phyloP scores from a whole-genome alignment of 2,888 invertebrate species.

The Campaea margaritaria region DNA sequence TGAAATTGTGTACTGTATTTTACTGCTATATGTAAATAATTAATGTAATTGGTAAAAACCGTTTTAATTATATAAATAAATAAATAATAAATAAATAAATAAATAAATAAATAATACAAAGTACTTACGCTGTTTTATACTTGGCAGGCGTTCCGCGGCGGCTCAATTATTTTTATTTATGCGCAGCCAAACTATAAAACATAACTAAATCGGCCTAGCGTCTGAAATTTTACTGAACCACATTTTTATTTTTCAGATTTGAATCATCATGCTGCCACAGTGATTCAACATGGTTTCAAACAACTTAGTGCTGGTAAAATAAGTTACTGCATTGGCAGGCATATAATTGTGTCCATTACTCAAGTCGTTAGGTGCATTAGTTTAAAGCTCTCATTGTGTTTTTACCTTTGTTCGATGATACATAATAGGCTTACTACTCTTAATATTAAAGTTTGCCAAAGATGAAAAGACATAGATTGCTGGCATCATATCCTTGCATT shows the following conservation, averaged over 20 bases:
- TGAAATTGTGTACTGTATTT: too few relatives aligned
- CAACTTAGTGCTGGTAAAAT: constrained; percentile 79
- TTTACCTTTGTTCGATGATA: constrained; percentile 28
- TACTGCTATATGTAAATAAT: too few relatives aligned
- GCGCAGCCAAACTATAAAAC: too few relatives aligned
- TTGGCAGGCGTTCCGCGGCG: too few relatives aligned
- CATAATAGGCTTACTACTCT: constrained; percentile 13
- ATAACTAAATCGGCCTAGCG: too few relatives aligned
- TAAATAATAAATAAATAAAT: too few relatives aligned
- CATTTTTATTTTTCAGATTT: constrained; percentile 70
- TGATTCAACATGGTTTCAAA: constrained; percentile 70
- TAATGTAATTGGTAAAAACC: too few relatives aligned
- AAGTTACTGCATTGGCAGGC: constrained; percentile 74
- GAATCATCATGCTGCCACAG: constrained; percentile 62
- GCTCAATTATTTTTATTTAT: too few relatives aligned
- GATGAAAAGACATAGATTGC: neutral
- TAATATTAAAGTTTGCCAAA: too few relatives aligned
- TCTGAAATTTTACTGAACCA: neutral
- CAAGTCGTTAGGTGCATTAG: constrained; percentile 78
- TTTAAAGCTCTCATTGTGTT: constrained; percentile 56
- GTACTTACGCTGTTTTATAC: too few relatives aligned
- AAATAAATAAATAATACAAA: too few relatives aligned
- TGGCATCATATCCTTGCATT: constrained; percentile 5
- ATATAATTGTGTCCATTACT: constrained; percentile 72
- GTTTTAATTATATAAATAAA: too few relatives aligned